Base-by-base conservation (phyloP, 2,113 vertebrate species). In the Atrichornis clamosus region DNA sequence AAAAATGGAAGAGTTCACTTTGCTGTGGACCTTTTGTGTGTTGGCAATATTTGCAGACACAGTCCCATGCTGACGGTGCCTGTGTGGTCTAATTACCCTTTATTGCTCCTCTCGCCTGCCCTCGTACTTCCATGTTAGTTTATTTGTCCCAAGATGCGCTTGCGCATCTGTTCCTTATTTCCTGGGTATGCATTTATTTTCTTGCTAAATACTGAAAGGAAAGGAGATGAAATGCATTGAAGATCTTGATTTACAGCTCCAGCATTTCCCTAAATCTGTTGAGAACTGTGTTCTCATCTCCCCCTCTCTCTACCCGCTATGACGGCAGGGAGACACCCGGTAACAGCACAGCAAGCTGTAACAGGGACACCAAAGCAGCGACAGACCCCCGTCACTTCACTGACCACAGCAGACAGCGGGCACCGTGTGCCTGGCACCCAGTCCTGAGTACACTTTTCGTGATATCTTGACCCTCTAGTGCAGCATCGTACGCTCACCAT, bases 91-190 rank as follows among this genome's bases (percentile, higher is more conserved):
- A 63, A 89, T 85, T 62, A 73, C 74, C 50, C 77, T 87, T 91
- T 64, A 74, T 33, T 90, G 63, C 67, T 90, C 3, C 67, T 73
- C 81, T 91, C 0, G 6, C 93, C 79, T 84, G 59, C 52, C 74
- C 24, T 39, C 68, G 94, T 55, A 59, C 87, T 96, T 83, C 59
- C 30, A 44, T 15, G 21, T 47, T 96, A 85, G 87, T 95, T 96
- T 91, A 90, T 90, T 78, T 92, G 90, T 88, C 85, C 75, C 60
- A 35, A 63, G 82, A 96, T 93, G 85, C 0, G 56, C 68, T 68
- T 56, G 59, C 0, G 28, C 94, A 96, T 95, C 95, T 96, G 96
- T 96, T 97, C 93, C 47, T 90, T 91, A 95, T 96, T 97, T 96
- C 95, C 96, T 94, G 79, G 74, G 72, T 41, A 80, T 86, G 94